Conservation (phyloP, 2,888 invertebrate species). For the Epirrita christyi region DNA sequence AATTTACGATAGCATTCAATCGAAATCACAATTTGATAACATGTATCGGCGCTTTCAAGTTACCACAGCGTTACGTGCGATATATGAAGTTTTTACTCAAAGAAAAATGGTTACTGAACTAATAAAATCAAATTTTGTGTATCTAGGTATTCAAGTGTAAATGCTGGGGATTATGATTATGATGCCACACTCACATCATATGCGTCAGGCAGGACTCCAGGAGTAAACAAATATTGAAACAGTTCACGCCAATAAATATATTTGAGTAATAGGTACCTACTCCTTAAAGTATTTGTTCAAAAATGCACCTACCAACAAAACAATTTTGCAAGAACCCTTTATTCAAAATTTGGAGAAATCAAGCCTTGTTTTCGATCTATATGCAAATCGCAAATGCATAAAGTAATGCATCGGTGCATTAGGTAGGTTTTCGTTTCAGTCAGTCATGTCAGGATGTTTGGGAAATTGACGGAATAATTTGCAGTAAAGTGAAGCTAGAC, state of each 20-base stretch:
- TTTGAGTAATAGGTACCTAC: background rate
- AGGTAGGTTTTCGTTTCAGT: conserved; percentile 18
- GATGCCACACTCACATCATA: too few relatives aligned
- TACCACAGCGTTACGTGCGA: too few relatives aligned
- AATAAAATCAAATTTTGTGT: background rate
- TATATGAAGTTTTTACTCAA: too few relatives aligned
- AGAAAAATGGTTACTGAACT: background rate
- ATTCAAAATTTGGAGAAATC: conserved; percentile 22
- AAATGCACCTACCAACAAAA: conserved; percentile 2
- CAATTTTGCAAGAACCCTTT: conserved; percentile 17
- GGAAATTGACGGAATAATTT: conserved; percentile 35
- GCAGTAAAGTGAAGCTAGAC: conserved; percentile 24
- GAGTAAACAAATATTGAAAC: too few relatives aligned
- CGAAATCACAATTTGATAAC: too few relatives aligned
- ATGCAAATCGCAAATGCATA: conserved; percentile 28
- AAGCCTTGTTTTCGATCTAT: conserved; percentile 30
- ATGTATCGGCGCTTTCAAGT: too few relatives aligned
- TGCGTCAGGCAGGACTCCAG: too few relatives aligned
- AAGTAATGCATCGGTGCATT: conserved; percentile 22
- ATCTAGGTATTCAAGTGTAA: too few relatives aligned
- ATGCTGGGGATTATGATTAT: too few relatives aligned
- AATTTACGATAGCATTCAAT: too few relatives aligned
- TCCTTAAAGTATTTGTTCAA: background rate
- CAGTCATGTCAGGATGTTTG: conserved; percentile 32
- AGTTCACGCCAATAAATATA: background rate